Base-by-base conservation (phyloP, 2,797 vertebrate genomes). In the Chloroceryle inda region DNA sequence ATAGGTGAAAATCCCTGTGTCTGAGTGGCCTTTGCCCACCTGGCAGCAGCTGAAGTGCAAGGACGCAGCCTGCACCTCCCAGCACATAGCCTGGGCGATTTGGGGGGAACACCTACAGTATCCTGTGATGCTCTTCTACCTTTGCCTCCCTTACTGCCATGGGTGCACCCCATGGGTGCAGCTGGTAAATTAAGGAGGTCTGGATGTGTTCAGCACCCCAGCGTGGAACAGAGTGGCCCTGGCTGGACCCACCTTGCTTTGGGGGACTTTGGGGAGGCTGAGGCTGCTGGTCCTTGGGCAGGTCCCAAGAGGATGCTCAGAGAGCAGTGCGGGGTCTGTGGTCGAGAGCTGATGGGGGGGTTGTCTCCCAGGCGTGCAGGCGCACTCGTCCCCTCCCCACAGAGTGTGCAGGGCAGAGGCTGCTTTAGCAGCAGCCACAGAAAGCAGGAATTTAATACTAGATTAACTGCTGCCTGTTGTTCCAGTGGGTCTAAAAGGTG, bases 161-260 rank as follows among this genome's bases (percentile, higher is more conserved):
- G 7, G 35, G 33, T 15, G 11, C 49, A 47, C 6, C 20, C 72
- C 2, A 0, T 0, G 4, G 35, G 45, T 4, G 5, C 38, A 17
- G 17, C 40, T 21, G 1, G 9, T n/a, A 21, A 63, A 20, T 0
- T 22, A 53, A 11, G 73, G 66, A 37, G 26, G 27, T 77, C 68
- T 8, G n/a, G 8, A 19, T 50, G 24, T 3, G 3, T 71, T 56
- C 78, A n/a, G 76, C 47, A 21, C 6, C 58, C 58, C 31, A 9
- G 35, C 4, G 2, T 15, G 42, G 56, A 27, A 15, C 2, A 1
- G 45, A 9, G 29, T 53, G 79, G n/a, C 42, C 37, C 49, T 15
- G 50, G 17, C 29, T 66, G 55, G 16, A 58, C 47, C 50, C 8
- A 13, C 11, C 58, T 68, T 45, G 24, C 37, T 88, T 24, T 1